Conservation (phyloP, 2,113 vertebrate species). For the Bubalus kerabau region DNA sequence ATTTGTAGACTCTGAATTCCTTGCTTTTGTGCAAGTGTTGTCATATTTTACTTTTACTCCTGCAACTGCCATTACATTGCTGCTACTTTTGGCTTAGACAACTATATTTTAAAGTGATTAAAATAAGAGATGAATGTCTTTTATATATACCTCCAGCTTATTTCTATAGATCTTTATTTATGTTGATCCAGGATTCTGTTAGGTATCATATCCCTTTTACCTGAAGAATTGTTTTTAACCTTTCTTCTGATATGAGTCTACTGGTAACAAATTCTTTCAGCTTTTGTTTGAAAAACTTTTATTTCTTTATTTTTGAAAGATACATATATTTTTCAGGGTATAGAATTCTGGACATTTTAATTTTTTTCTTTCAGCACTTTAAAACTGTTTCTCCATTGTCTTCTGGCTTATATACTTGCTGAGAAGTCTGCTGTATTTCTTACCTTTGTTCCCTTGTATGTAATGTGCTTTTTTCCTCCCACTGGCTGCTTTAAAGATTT, state of each 20-base stretch:
- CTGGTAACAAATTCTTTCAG: neutral
- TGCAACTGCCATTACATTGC: neutral
- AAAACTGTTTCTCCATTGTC: neutral
- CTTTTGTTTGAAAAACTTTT: conserved; percentile 3
- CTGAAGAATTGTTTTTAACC: conserved; percentile 6
- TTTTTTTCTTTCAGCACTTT: neutral
- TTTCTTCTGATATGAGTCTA: neutral
- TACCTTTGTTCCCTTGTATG: neutral
- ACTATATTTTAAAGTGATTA: conserved; percentile 15
- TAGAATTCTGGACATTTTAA: neutral
- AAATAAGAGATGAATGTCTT: conserved; percentile 15
- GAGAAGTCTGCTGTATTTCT: neutral
- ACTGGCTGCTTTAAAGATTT: neutral
- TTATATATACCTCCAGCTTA: neutral
- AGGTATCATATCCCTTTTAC: conserved; percentile 1
- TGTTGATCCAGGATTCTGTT: neutral
- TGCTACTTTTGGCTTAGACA: neutral
- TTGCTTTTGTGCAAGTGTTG: neutral
- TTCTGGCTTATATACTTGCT: neutral
- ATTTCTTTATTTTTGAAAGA: conserved; percentile 3
- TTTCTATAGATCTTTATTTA: neutral
- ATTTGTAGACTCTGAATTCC: neutral
- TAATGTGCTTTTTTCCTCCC: neutral
- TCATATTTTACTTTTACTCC: neutral
- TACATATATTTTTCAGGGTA: neutral